Conservation (phyloP, 2,888 invertebrate genomes). For the Apomyelois bistriatella region DNA sequence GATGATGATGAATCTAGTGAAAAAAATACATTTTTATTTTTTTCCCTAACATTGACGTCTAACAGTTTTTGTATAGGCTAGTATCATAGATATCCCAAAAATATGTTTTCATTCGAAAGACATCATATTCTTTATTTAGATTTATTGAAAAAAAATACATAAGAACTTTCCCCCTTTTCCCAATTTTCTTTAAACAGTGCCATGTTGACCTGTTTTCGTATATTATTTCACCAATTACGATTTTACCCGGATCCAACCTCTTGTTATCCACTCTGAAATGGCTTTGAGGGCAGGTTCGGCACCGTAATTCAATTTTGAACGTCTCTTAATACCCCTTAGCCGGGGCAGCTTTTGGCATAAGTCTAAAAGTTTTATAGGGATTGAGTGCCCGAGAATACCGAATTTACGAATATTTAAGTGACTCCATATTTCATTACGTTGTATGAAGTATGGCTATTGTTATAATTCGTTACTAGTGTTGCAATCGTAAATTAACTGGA, state of each 20-base stretch:
- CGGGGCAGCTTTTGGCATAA: constrained; percentile 49
- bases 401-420: constrained; percentile 6
- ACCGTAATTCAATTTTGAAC: constrained; percentile 58
- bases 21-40: too few species aligned
- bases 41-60: too few species aligned
- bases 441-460: not conserved
- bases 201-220: constrained; percentile 38
- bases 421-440: constrained; percentile 7
- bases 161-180: not conserved
- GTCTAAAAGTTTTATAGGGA: constrained; percentile 48
- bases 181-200: constrained; percentile 19
- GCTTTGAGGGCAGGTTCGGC: constrained; percentile 64
- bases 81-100: too few species aligned
- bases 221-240: constrained; percentile 69
- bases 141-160: not conserved
- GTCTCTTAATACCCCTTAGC: constrained; percentile 63
- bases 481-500: too few species aligned
- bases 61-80: too few species aligned
- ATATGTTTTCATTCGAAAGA: too few species aligned
- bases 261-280: constrained; percentile 67
- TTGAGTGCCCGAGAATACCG: constrained; percentile 18
- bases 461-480: too few species aligned
- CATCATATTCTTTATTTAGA: not conserved
- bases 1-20: too few species aligned
- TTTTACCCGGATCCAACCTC: constrained; percentile 58